These are phyloP conservation scores for Caenorhabditis japonica DNA, from an alignment of 2,888 invertebrate genomes.

Conservation along the genomic window DNA sequence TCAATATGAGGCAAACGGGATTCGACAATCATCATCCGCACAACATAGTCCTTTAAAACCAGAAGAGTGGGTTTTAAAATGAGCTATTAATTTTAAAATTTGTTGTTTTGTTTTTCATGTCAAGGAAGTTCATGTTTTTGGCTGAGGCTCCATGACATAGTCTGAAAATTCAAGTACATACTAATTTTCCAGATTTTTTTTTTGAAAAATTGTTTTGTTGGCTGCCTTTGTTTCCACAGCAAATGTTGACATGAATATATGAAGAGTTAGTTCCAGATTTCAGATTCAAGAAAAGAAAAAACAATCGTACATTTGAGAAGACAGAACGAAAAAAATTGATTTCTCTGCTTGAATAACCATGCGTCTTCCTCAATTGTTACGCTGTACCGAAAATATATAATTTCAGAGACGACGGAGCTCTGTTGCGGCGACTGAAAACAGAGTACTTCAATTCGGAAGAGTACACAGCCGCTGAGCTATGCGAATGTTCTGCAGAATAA, in stretches of 20 bases:
- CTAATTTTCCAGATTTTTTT: too few relatives aligned
- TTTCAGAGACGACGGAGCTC: conserved; percentile 48
- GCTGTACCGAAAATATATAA: conserved; percentile 1
- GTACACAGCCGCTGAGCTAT: conserved; percentile 57
- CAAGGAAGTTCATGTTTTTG: background rate
- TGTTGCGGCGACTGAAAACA: conserved; percentile 56
- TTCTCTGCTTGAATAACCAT: conserved; percentile 12
- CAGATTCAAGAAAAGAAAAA: too few relatives aligned
- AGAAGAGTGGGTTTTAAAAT: conserved; percentile 21
- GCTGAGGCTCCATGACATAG: background rate
- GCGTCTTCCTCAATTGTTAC: background rate
- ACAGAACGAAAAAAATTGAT: conserved; percentile 8
- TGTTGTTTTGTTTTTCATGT: conserved; percentile 9
- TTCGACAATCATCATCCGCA: too few relatives aligned
- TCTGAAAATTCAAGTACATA: background rate
- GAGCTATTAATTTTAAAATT: conserved; percentile 18
- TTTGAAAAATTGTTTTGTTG: too few relatives aligned
- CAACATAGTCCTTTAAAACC: conserved; percentile 2
- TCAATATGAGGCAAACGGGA: conserved; percentile 6
- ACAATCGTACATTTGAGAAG: background rate
- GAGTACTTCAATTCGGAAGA: conserved; percentile 64
- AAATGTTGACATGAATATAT: too few relatives aligned
- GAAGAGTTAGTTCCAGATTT: too few relatives aligned
- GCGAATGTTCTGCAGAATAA: conserved; percentile 37
- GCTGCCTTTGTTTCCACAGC: too few relatives aligned